Evolutionary conservation across 2,797 vertebrate genomes (phyloP).

Genomic region (Peromyscus aztecus): DNA sequence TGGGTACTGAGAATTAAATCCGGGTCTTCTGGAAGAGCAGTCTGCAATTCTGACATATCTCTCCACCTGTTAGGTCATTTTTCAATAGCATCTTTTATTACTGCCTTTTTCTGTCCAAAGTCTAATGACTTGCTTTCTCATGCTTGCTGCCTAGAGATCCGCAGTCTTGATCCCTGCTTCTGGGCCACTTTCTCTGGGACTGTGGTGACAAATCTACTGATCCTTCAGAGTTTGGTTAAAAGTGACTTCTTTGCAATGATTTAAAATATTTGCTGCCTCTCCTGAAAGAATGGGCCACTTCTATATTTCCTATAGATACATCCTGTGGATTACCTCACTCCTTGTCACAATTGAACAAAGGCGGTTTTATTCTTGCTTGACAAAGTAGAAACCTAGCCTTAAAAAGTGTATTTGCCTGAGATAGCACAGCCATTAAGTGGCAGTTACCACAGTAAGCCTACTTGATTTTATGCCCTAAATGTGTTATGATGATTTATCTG

Average conservation of each 20-base stretch:
- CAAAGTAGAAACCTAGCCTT: not conserved
- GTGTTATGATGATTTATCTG: not conserved
- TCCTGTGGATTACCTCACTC: not conserved
- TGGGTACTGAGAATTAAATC: not conserved
- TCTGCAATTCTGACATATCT: no score
- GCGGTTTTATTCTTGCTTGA: not conserved
- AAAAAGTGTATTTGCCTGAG: not conserved
- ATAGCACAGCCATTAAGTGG: not conserved
- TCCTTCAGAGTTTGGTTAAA: not conserved
- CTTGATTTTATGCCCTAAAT: not conserved
- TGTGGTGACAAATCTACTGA: not conserved
- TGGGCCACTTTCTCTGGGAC: not conserved
- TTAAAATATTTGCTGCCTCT: not conserved
- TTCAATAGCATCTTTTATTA: not conserved
- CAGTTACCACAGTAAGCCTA: not conserved
- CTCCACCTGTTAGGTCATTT: not conserved
- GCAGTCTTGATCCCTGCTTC: fast-evolving
- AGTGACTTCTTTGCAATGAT: not conserved
- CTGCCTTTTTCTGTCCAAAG: not conserved
- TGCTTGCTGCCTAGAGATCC: not conserved
- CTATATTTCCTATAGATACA: not conserved
- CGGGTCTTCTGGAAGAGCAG: not conserved
- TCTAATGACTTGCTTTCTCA: not conserved
- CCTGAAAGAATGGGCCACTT: not conserved
- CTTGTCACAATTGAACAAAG: not conserved